A percentile compares a stretch with the other conserved stretches of the same genome.
Evolutionary conservation across 2,113 vertebrate species (phyloP).

Genomic region (Picathartes gymnocephalus): DNA sequence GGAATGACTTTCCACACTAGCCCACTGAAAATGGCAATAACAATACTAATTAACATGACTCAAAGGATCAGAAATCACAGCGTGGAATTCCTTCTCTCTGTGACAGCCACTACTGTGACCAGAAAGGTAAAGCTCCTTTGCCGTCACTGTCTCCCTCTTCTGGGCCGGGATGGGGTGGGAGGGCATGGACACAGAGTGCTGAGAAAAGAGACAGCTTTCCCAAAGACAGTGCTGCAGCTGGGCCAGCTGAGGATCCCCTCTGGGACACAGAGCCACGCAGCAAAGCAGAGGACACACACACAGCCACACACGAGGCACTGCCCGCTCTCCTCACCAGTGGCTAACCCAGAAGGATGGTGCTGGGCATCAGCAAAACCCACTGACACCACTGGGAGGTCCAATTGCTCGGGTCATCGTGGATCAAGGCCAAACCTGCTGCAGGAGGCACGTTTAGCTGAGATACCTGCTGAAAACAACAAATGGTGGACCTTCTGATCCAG

Average conservation of each 20-base stretch:
- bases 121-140: not conserved
- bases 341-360: not conserved
- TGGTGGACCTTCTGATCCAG: not conserved
- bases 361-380: not conserved
- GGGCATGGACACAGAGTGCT: not conserved
- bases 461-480: slow-evolving; percentile 9
- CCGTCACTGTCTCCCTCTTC: not conserved
- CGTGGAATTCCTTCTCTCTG: not conserved
- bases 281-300: not conserved
- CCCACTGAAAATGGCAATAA: not conserved
- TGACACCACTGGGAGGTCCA: not conserved
- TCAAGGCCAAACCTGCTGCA: not conserved
- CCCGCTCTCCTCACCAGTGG: not conserved
- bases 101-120: not conserved
- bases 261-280: not conserved
- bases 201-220: not conserved
- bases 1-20: not conserved
- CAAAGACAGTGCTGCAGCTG: not conserved
- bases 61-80: slow-evolving; percentile 26
- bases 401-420: not conserved
- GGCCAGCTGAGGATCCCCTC: not conserved
- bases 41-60: not conserved
- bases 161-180: not conserved
- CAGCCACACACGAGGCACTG: not conserved
- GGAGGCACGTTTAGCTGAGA: not conserved